These are phyloP conservation scores for Toxotes jaculatrix DNA, from an alignment of 2,113 vertebrate genomes.

Conservation along the genomic window DNA sequence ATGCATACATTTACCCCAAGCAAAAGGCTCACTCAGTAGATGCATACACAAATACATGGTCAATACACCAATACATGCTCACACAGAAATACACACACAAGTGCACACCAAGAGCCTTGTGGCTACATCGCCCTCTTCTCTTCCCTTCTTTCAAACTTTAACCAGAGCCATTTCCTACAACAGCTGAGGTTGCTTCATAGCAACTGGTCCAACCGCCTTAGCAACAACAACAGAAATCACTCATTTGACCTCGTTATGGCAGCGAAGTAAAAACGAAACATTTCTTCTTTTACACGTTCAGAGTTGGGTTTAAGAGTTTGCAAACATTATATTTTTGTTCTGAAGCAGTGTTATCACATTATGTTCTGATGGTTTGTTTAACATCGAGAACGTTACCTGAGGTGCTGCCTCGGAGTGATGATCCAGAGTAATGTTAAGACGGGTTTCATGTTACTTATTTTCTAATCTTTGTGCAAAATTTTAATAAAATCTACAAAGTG, in stretches of 20 bases:
- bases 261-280: slow-evolving; percentile 24
- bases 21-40: background rate
- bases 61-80: background rate
- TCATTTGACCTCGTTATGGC: slow-evolving; percentile 47
- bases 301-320: slow-evolving; percentile 7
- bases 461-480: background rate
- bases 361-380: background rate
- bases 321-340: background rate
- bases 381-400: background rate
- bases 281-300: slow-evolving; percentile 19
- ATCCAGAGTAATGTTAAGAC: background rate
- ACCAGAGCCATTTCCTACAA: slow-evolving; percentile 53
- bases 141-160: slow-evolving; percentile 48
- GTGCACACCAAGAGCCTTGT: slow-evolving; percentile 35
- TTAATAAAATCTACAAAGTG: background rate
- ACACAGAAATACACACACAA: slow-evolving; percentile 6
- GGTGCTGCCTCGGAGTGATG: background rate
- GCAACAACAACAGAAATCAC: slow-evolving; percentile 57
- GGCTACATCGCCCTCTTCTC: slow-evolving; percentile 13
- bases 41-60: background rate
- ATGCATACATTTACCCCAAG: background rate
- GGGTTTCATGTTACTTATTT: background rate
- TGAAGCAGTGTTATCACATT: background rate
- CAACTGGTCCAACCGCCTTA: slow-evolving; percentile 57
- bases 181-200: slow-evolving; percentile 57